phyloP scores from a whole-genome alignment of 2,888 invertebrate genomes.

The Trissonchulus latispiculum region DNA sequence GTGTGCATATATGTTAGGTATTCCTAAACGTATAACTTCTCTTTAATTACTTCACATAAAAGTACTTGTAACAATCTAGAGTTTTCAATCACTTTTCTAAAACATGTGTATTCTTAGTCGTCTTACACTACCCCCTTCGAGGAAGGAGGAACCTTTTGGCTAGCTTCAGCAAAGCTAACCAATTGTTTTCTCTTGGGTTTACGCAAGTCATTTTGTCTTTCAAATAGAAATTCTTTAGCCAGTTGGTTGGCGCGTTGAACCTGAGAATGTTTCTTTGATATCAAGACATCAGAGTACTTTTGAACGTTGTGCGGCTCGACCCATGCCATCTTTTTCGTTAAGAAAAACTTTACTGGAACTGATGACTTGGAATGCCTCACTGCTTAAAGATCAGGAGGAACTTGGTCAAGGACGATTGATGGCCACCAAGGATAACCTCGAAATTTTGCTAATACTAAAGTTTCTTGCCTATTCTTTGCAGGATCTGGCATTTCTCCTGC shows the following conservation, averaged over 20 bases:
- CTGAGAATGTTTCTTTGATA: neutral
- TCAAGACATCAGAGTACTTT: neutral
- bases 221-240: neutral
- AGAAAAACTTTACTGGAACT: neutral
- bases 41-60: too few relatives aligned
- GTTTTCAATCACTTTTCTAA: too few relatives aligned
- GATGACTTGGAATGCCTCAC: neutral
- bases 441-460: neutral
- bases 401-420: neutral
- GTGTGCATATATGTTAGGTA: too few relatives aligned
- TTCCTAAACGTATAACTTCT: too few relatives aligned
- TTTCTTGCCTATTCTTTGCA: neutral
- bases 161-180: too few relatives aligned
- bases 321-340: neutral
- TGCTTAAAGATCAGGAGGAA: neutral
- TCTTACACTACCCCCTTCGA: too few relatives aligned
- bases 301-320: neutral
- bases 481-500: too few relatives aligned
- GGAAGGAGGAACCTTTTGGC: too few relatives aligned
- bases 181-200: too few relatives aligned
- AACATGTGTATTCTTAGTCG: too few relatives aligned
- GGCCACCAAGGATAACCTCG: neutral
- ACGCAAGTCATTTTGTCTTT: too few relatives aligned
- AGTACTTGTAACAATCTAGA: too few relatives aligned
- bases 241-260: neutral